Evolutionary conservation across 2,797 vertebrate genomes (phyloP).

Genomic region (Chaetodon trifasciatus): DNA sequence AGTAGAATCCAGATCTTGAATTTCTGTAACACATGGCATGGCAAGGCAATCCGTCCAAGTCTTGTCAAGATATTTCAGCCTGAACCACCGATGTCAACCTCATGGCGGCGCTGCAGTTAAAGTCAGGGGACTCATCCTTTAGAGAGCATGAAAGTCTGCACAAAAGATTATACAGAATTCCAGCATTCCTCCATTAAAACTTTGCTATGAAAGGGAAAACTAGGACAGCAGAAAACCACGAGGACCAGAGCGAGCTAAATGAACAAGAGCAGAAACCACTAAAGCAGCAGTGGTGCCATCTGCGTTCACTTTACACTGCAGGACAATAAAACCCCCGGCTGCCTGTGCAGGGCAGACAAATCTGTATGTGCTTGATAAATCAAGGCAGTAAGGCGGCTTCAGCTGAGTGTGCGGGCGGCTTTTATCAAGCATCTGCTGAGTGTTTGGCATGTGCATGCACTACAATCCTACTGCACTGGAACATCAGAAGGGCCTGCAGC

Average conservation of each 20-base stretch:
- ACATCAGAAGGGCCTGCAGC: slow-evolving; percentile 18
- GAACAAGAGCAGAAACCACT: slow-evolving; percentile 33
- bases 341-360: slow-evolving; percentile 9
- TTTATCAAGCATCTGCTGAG: slow-evolving; percentile 38
- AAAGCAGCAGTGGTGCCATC: slow-evolving; percentile 52
- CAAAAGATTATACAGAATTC: background rate
- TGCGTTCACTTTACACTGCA: slow-evolving; percentile 52
- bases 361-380: slow-evolving; percentile 25
- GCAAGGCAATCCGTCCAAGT: background rate
- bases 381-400: background rate
- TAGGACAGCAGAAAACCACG: slow-evolving; percentile 33
- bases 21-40: background rate
- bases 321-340: slow-evolving; percentile 28
- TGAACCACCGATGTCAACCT: background rate
- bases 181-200: background rate
- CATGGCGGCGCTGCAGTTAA: background rate
- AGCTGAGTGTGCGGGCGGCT: background rate
- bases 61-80: background rate
- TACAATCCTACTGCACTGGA: background rate
- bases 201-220: slow-evolving; percentile 30
- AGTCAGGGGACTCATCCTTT: background rate
- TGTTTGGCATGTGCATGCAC: slow-evolving; percentile 19
- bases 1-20: background rate
- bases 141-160: background rate
- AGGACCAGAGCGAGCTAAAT: slow-evolving; percentile 46